A percentile compares a stretch with the other conserved stretches of the same genome.
phyloP scores from a whole-genome alignment of 1,140 invertebrate genomes.

The Asobara japonica region DNA sequence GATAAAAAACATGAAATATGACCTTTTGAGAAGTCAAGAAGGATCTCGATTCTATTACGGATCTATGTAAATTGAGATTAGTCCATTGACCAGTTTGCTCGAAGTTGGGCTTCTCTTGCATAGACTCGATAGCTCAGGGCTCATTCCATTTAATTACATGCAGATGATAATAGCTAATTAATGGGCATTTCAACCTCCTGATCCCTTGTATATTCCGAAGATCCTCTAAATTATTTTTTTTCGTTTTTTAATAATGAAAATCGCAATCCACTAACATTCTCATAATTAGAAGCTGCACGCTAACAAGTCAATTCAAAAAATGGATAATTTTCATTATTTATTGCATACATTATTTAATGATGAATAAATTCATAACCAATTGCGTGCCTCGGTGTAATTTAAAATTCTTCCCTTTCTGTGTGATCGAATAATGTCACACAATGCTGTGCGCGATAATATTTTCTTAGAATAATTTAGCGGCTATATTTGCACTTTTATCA shows the following conservation, averaged over 20 bases:
- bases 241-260: neutral
- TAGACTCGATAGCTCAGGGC: too few species aligned
- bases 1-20: too few species aligned
- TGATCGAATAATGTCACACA: conserved; percentile 21
- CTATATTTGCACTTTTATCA: conserved; percentile 18
- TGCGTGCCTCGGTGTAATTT: conserved; percentile 17
- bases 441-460: conserved; percentile 15
- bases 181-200: neutral
- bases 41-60: too few species aligned
- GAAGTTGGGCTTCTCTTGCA: too few species aligned
- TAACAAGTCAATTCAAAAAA: neutral
- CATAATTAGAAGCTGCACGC: neutral
- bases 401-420: neutral
- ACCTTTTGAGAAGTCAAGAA: too few species aligned
- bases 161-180: too few species aligned
- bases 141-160: too few species aligned
- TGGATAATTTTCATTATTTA: neutral
- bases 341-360: conserved; percentile 1
- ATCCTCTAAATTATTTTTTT: neutral
- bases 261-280: neutral
- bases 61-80: too few species aligned
- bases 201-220: neutral
- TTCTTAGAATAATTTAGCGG: neutral
- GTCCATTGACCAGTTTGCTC: too few species aligned
- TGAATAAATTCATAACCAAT: conserved; percentile 22